Percentiles rank a stretch among this genome's conserved stretches.
phyloP scores from a whole-genome alignment of 2,888 invertebrate species.

The Isoperla grammatica region DNA sequence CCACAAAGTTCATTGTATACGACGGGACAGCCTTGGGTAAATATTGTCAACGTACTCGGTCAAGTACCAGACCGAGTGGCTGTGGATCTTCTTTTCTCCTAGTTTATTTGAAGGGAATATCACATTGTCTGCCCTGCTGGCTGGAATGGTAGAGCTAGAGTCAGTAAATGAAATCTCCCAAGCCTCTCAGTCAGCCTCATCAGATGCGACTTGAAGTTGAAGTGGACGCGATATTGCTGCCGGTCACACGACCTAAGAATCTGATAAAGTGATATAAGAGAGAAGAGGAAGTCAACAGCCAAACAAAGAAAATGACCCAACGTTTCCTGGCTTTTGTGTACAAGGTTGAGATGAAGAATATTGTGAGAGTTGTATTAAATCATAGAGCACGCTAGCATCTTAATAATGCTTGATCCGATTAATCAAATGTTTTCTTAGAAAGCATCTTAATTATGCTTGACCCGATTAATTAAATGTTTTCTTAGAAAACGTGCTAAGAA shows the following conservation, averaged over 20 bases:
- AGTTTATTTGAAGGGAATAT: slow-evolving; percentile 3
- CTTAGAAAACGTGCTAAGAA: too few species aligned
- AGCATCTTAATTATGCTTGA: too few species aligned
- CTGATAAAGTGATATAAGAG: background rate
- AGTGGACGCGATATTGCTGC: slow-evolving; percentile 12
- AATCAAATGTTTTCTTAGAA: too few species aligned
- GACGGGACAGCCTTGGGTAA: too few species aligned
- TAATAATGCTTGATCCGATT: too few species aligned
- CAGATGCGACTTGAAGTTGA: background rate
- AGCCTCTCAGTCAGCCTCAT: background rate
- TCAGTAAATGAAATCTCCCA: slow-evolving; percentile 10
- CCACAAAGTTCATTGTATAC: too few species aligned
- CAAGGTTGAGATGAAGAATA: too few species aligned
- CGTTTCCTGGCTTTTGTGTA: too few species aligned
- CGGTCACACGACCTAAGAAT: slow-evolving; percentile 6
- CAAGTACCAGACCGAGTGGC: background rate
- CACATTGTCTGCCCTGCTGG: slow-evolving; percentile 10
- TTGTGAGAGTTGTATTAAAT: too few species aligned
- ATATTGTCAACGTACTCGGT: background rate
- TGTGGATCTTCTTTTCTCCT: background rate
- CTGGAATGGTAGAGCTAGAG: background rate
- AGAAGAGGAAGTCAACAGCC: background rate
- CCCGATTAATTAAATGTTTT: too few species aligned
- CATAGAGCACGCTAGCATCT: too few species aligned
- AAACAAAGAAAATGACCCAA: too few species aligned